Conservation (phyloP, 2,797 vertebrate genomes). For the Eulemur albifrons region DNA sequence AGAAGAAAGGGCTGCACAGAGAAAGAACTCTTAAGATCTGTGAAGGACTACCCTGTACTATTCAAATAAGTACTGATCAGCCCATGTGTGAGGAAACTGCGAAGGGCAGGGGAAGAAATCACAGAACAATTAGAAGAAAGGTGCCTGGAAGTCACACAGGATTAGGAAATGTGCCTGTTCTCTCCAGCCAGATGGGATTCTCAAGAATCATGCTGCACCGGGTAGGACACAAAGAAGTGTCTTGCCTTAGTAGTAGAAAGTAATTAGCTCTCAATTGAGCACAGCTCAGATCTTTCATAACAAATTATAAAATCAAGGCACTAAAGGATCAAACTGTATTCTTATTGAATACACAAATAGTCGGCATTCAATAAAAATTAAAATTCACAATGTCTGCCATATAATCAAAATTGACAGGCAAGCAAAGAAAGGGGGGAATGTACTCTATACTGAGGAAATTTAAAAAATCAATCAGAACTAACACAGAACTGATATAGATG, state of each 20-base stretch:
- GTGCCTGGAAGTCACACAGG: neutral
- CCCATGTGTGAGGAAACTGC: neutral
- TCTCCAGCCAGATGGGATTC: neutral
- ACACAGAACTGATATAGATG: neutral
- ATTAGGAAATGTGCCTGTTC: neutral
- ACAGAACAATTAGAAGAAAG: neutral
- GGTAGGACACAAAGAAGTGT: neutral
- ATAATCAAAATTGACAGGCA: neutral
- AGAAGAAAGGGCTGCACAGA: neutral
- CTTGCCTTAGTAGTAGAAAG: neutral
- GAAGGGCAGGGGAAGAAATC: neutral
- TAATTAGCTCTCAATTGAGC: neutral
- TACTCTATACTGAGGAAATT: neutral
- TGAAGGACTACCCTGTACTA: neutral
- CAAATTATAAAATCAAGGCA: neutral
- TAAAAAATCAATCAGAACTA: neutral
- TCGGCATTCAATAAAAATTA: neutral
- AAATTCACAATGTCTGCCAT: neutral
- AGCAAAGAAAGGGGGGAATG: neutral
- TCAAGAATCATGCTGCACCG: neutral
- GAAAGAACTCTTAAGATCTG: neutral
- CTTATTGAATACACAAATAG: neutral
- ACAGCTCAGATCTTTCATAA: neutral
- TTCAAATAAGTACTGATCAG: neutral
- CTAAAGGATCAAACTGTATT: neutral